phyloP scores from a whole-genome alignment of 92 coral and sea anemone species.

The Porites lobata region DNA sequence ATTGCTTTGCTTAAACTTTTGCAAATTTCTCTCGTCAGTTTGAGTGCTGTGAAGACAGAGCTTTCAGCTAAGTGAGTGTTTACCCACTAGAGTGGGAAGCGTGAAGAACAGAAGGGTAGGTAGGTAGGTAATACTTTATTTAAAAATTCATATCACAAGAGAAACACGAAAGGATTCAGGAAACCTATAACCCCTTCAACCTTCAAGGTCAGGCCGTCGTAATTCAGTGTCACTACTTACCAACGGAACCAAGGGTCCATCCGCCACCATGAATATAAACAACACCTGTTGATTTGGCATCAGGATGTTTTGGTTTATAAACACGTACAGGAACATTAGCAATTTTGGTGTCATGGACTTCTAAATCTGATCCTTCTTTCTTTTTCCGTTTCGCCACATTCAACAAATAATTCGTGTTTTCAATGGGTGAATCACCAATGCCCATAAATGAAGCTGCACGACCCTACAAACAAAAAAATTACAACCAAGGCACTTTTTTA shows the following conservation, averaged over 20 bases:
- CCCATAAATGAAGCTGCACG: constrained; percentile 8
- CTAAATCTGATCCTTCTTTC: background rate
- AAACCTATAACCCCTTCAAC: background rate
- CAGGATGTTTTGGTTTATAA: constrained; percentile 68
- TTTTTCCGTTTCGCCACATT: background rate
- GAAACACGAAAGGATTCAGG: no score
- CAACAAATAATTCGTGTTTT: background rate
- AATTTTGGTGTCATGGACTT: constrained; percentile 73
- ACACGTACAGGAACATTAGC: constrained; percentile 80
- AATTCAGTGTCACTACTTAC: constrained; percentile 37
- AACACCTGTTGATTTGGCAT: constrained; percentile 22
- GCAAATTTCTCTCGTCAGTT: no score
- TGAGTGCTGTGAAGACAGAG: no score
- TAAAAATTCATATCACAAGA: no score
- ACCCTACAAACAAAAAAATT: background rate
- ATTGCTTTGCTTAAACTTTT: no score
- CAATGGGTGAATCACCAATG: constrained; percentile 15
- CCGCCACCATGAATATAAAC: constrained; percentile 84
- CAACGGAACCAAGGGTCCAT: constrained; percentile 81
- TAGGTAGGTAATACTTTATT: no score
- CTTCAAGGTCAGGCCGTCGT: background rate
- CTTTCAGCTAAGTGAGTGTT: no score
- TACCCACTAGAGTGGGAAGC: no score
- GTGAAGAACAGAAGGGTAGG: no score
- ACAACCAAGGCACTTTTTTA: background rate